These are phyloP conservation scores for Ormyrus labotus DNA, from an alignment of 2,888 invertebrate species.

Conservation along the genomic window DNA sequence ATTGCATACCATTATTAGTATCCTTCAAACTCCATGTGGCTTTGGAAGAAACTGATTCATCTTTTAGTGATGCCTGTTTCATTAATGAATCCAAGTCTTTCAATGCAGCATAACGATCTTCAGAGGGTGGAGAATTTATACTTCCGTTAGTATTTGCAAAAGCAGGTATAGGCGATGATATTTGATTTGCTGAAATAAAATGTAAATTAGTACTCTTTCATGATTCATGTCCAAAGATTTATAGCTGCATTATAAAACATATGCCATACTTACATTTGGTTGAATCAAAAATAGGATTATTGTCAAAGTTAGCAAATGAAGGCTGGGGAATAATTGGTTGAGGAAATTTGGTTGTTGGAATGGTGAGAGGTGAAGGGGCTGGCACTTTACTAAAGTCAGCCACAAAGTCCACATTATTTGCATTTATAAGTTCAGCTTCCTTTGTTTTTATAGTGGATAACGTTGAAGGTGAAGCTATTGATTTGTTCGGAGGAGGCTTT, in stretches of 20 bases:
- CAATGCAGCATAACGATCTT: conserved; percentile 96
- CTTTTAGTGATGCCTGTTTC: conserved; percentile 75
- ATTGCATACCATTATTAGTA: conserved; percentile 60
- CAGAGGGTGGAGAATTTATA: conserved; percentile 75
- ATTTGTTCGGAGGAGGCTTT: conserved; percentile 66
- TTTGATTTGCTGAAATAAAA: conserved; percentile 25
- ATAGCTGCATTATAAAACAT: conserved; percentile 19
- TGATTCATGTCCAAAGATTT: background rate
- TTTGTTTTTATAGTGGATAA: conserved; percentile 56
- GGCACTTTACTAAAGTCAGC: conserved; percentile 74
- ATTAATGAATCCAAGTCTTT: conserved; percentile 90
- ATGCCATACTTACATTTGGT: conserved; percentile 55
- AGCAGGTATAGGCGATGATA: conserved; percentile 44
- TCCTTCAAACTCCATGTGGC: conserved; percentile 68
- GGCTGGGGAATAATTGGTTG: conserved; percentile 72
- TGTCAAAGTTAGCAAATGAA: conserved; percentile 85
- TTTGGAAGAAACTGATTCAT: conserved; percentile 65
- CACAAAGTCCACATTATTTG: conserved; percentile 71
- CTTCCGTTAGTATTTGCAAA: conserved; percentile 66
- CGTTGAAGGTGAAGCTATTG: conserved; percentile 61
- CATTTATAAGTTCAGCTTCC: conserved; percentile 65
- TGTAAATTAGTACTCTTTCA: background rate
- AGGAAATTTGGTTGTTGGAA: conserved; percentile 62
- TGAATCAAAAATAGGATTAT: conserved; percentile 82
- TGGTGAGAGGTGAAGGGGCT: conserved; percentile 65